Conservation (phyloP, 2,888 invertebrate species). For the Cylloceria caligata region DNA sequence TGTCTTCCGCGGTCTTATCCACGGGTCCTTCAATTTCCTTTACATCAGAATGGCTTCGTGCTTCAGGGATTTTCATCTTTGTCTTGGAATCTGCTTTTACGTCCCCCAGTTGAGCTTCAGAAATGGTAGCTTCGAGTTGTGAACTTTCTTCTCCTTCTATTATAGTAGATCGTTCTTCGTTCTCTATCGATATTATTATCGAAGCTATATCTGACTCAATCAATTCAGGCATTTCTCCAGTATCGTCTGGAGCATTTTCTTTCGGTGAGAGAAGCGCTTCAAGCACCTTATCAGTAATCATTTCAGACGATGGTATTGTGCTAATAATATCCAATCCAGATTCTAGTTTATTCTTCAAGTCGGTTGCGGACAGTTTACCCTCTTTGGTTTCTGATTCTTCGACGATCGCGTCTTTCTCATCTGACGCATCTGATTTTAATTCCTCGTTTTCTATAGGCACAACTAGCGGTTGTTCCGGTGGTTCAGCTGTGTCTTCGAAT, state of each 20-base stretch:
- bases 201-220: neutral
- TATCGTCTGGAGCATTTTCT: neutral
- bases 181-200: neutral
- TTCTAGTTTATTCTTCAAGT: neutral
- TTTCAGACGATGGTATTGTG: conserved; percentile 7
- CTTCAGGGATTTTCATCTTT: conserved; percentile 29
- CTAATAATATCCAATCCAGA: neutral
- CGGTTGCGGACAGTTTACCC: neutral
- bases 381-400: neutral
- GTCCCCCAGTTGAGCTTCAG: conserved; percentile 15
- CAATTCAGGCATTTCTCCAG: neutral
- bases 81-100: conserved; percentile 15
- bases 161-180: conserved; percentile 4
- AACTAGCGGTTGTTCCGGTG: neutral
- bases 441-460: conserved; percentile 1
- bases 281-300: neutral
- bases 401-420: conserved; percentile 10
- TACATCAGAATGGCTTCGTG: conserved; percentile 8
- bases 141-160: conserved; percentile 5
- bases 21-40: neutral
- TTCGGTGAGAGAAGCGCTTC: neutral
- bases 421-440: neutral
- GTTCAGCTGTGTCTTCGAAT: neutral
- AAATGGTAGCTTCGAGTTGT: neutral
- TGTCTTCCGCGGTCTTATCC: conserved; percentile 32